Conservation (phyloP, 2,113 vertebrate species). For the Poecile atricapillus region DNA sequence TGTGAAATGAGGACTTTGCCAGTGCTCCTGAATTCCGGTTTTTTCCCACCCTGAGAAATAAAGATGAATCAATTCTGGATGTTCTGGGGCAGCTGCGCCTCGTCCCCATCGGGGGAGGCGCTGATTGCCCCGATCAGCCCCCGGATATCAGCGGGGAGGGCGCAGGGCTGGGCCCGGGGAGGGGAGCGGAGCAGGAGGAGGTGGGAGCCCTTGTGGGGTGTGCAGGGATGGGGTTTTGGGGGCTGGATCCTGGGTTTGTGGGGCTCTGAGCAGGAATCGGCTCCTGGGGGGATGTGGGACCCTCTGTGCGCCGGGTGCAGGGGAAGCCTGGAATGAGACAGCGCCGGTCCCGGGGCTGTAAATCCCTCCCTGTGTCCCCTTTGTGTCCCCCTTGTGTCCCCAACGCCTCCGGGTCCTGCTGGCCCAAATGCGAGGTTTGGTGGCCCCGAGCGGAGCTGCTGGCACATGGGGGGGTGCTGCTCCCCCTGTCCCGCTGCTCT, state of each 20-base stretch:
- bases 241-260: fast-evolving
- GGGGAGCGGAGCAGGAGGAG: neutral
- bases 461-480: fast-evolving
- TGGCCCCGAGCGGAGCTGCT: fast-evolving
- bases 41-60: fast-evolving
- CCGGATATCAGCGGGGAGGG: neutral
- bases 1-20: fast-evolving
- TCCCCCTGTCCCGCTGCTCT: too few species aligned
- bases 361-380: neutral
- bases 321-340: neutral
- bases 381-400: neutral
- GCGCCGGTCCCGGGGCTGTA: neutral
- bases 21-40: fast-evolving
- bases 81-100: neutral
- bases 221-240: fast-evolving
- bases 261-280: neutral
- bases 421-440: neutral
- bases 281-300: fast-evolving
- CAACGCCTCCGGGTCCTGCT: neutral
- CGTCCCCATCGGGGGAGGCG: fast-evolving
- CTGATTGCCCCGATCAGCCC: neutral
- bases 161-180: fast-evolving
- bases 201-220: fast-evolving
- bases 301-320: neutral
- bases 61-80: fast-evolving